Base-by-base conservation (phyloP, 1,140 invertebrate genomes). In the Achatina immaculata region DNA sequence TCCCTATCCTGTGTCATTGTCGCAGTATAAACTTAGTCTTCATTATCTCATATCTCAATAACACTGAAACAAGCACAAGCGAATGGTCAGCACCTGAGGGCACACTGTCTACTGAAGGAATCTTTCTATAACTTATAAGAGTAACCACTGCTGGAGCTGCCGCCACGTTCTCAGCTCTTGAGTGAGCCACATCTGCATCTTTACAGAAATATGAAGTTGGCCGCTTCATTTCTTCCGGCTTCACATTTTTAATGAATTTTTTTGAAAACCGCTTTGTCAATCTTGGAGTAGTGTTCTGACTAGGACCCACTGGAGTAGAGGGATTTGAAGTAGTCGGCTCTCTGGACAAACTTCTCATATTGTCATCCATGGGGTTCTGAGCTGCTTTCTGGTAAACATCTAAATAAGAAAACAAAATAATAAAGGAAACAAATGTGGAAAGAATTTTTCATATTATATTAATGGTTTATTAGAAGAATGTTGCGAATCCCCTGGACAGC, bases 51-150 rank as follows among this genome's bases (percentile, higher is more conserved):
- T n/a, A n/a, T n/a, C n/a, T n/a, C n/a, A n/a, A n/a, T n/a, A n/a
- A n/a, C n/a, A n/a, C n/a, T n/a, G n/a, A n/a, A n/a, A n/a, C n/a
- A n/a, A n/a, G n/a, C n/a, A n/a, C n/a, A n/a, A n/a, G n/a, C n/a
- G n/a, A n/a, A n/a, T 89, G 82, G 34, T 88, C 88, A 90, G 92
- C 84, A 88, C 90, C 69, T 11, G 80, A 75, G n/a, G 69, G 71
- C 24, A 21, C 16, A 62, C n/a, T 19, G 21, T 62, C 58, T 62
- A 28, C 9, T 21, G 4, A 11, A 66, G 76, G 68, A 55, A 89
- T 89, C 74, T 92, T 92, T 62, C 89, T 85, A 80, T 92, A 92
- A n/a, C 91, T 89, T 80, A 89, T 88, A 43, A 90, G 82, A 55
- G 81, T 83, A 71, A 88, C 86, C 77, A 86, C 83, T 75, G 79